Evolutionary conservation across 2,888 invertebrate genomes (phyloP).

Genomic region (Cephus spinipes): DNA sequence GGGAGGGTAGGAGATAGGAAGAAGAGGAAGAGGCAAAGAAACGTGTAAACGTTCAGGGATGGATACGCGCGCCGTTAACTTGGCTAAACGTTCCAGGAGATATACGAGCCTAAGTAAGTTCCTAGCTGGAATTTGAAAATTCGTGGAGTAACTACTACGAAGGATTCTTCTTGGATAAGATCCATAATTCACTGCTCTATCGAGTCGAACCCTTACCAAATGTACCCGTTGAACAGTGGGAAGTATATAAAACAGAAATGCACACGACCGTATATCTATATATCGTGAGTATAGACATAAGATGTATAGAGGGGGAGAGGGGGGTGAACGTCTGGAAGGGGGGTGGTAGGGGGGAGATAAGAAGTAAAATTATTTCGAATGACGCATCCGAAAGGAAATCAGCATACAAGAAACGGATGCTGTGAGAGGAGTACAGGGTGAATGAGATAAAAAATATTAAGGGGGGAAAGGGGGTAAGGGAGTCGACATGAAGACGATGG

Average conservation of each 20-base stretch:
- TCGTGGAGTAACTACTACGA: neutral
- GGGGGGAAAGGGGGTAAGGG: neutral
- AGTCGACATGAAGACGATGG: slow-evolving; percentile 34
- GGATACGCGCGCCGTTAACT: neutral
- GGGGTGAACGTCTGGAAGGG: slow-evolving; percentile 14
- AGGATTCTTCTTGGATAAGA: neutral
- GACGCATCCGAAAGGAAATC: neutral
- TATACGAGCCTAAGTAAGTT: neutral
- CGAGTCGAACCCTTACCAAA: neutral
- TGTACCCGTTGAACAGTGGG: neutral
- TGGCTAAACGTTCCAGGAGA: neutral
- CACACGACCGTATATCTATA: neutral
- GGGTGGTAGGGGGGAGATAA: neutral
- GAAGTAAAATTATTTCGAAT: neutral
- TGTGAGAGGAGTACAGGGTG: slow-evolving; percentile 1
- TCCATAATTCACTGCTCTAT: neutral
- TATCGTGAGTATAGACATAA: neutral
- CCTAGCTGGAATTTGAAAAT: neutral
- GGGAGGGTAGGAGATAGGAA: too few relatives aligned
- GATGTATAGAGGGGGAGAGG: slow-evolving; percentile 15
- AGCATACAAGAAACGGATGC: slow-evolving; percentile 2
- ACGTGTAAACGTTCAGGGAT: neutral
- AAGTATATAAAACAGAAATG: neutral
- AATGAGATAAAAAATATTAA: slow-evolving; percentile 27
- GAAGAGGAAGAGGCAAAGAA: neutral